Evolutionary conservation across 92 coral and sea anemone genomes (phyloP), one percentile per base, ranked within the genome.

Genomic region (Phenganax stokvisi): DNA sequence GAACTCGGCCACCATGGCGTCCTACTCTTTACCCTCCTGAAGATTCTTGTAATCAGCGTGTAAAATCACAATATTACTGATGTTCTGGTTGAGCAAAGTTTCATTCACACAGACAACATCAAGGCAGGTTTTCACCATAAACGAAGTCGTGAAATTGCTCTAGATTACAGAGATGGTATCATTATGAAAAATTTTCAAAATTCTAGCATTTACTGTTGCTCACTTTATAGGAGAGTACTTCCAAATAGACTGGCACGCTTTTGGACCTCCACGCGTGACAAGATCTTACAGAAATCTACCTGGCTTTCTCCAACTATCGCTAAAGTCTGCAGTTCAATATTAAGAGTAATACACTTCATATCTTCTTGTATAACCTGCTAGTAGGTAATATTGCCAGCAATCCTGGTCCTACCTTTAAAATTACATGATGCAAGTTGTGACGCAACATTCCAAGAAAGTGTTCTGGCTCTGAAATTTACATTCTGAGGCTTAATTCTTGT

Each of bases 331-430:
- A 65, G 29, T 65, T 65, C 29, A 65, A 27, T 65, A 65, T 65
- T 17, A 65, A 65, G 71, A 65, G 12, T 17, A 65, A 65, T 27
- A 65, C 71, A 13, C 71, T 65, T 5, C 71, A 65, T 65, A 31
- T 65, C 20, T 28, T 65, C 71, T 13, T 65, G 71, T 65, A 51
- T 27, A 65, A 20, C 71, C 71, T 65, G 71, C 71, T 65, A 9
- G 71, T 51, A 20, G 71, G 71, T 28, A 51, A 65, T 65, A 65
- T 65, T 65, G 71, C 71, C 31, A 65, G 37, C 71, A 65, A 65
- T 65, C 71, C 71, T 13, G 71, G 71, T 65, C 71, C 84, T 12
- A 27, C 71, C 71, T 65, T 31, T 51, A 65, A 65, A 65, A 65
- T 10, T 65, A 27, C 31, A 65, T 20, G 25, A 66, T 66, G 72